Conservation (phyloP, 2,888 invertebrate species). For the Cheilosia grossa region DNA sequence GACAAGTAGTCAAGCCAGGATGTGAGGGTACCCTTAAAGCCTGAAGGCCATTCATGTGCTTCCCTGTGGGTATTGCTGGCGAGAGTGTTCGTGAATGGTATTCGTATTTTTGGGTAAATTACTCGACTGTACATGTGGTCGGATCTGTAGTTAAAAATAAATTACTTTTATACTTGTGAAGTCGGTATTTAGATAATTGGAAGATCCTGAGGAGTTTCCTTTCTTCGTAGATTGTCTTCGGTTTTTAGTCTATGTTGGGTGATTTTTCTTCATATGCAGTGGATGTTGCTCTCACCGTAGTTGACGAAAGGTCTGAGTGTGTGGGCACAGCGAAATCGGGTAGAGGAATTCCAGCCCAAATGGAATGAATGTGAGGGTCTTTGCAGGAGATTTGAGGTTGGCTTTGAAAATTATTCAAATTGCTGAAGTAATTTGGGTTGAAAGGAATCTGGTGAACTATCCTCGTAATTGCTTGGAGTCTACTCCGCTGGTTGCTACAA, state of each 20-base stretch:
- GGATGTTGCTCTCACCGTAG: neutral
- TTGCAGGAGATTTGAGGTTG: neutral
- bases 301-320: neutral
- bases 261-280: neutral
- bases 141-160: constrained; percentile 5
- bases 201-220: neutral
- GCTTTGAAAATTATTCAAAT: constrained; percentile 2
- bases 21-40: constrained; percentile 12
- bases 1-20: neutral
- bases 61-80: constrained; percentile 7
- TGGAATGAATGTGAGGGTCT: neutral
- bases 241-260: neutral
- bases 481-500: too few species aligned
- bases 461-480: too few species aligned
- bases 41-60: constrained; percentile 25
- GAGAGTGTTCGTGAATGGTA: too few species aligned
- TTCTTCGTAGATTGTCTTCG: neutral
- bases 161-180: constrained; percentile 4
- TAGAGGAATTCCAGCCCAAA: neutral
- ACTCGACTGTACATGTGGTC: too few species aligned
- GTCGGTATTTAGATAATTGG: neutral
- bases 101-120: too few species aligned
- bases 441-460: too few species aligned
- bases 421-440: constrained; percentile 2
- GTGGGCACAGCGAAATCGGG: neutral